Evolutionary conservation across 2,113 vertebrate genomes (phyloP).

Genomic region (Hiodon tergisus): DNA sequence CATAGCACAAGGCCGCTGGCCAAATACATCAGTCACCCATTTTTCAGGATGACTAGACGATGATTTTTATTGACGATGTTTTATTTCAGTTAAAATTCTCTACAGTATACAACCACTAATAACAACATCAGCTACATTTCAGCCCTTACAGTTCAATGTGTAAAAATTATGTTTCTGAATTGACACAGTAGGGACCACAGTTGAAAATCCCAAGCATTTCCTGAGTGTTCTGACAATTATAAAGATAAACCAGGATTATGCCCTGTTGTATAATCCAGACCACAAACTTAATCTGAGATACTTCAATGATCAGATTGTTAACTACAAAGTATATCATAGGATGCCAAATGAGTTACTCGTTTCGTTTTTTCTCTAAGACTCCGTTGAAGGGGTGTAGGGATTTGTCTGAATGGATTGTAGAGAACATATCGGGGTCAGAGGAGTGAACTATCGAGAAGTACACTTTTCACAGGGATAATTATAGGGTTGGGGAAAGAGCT

Average conservation of each 20-base stretch:
- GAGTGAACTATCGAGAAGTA: background rate
- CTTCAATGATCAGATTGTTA: background rate
- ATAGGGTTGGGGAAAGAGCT: background rate
- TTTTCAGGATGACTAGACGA: too few species aligned
- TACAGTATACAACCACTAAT: too few species aligned
- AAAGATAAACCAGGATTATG: background rate
- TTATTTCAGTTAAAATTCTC: too few species aligned
- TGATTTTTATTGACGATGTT: too few species aligned
- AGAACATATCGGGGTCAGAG: background rate
- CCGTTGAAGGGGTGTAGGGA: background rate
- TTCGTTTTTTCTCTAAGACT: background rate
- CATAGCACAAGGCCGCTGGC: too few species aligned
- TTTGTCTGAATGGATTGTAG: background rate
- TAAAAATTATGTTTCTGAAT: background rate
- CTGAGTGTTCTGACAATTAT: background rate
- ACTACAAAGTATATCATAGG: background rate
- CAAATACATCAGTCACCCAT: too few species aligned
- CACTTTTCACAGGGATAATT: background rate
- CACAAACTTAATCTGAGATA: constrained; percentile 3
- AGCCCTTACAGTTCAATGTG: background rate
- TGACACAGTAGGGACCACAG: background rate
- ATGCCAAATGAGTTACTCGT: too few species aligned
- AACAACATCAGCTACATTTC: too few species aligned
- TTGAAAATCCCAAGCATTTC: background rate
- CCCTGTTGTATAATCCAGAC: constrained; percentile 12